Conservation (phyloP, 2,113 vertebrate genomes). For the Cyanoderma ruficeps region DNA sequence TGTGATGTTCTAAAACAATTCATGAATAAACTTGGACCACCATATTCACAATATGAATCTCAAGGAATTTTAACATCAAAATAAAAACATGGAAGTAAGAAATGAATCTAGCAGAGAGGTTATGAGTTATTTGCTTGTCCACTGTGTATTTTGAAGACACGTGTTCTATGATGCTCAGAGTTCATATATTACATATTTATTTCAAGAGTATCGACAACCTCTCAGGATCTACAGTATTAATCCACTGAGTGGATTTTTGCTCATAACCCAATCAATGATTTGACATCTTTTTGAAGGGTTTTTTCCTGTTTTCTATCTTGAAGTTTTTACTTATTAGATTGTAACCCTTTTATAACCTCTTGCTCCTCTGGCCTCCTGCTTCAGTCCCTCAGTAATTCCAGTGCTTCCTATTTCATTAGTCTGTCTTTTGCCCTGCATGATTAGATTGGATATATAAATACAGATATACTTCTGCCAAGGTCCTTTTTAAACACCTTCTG, state of each 20-base stretch:
- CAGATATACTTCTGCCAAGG: background rate
- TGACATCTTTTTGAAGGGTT: background rate
- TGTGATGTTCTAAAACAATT: background rate
- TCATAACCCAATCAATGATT: background rate
- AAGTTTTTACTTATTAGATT: background rate
- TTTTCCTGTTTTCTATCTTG: accelerated
- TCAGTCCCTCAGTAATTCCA: background rate
- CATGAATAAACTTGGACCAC: background rate
- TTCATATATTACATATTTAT: background rate
- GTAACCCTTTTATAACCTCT: background rate
- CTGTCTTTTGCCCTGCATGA: background rate
- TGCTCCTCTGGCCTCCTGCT: background rate
- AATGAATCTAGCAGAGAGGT: background rate
- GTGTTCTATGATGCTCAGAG: background rate
- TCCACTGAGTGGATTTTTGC: background rate
- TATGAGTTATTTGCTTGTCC: background rate
- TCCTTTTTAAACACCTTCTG: background rate
- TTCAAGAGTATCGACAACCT: background rate
- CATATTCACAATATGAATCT: background rate
- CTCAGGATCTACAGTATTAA: background rate
- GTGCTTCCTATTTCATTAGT: background rate
- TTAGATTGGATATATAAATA: background rate
- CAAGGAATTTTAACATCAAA: background rate
- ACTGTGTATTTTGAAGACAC: background rate
- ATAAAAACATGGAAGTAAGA: background rate